phyloP scores from a whole-genome alignment of 1,140 invertebrate genomes.

The Phymastichus coffea region DNA sequence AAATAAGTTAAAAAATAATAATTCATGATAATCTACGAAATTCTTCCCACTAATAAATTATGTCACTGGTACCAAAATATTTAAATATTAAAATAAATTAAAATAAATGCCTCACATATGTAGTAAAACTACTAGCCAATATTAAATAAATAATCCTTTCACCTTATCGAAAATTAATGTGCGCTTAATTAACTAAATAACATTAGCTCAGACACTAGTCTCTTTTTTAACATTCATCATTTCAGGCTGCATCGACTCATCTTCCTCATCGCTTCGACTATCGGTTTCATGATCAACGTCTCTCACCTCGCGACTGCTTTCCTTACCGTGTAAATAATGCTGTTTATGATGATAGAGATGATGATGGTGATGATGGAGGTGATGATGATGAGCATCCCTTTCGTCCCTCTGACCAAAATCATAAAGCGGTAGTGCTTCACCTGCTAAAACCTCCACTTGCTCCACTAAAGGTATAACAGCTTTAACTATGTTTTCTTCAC shows the following conservation, averaged over 20 bases:
- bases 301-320: neutral
- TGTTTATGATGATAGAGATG: neutral
- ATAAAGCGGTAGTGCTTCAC: slow-evolving; percentile 8
- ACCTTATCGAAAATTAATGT: too few species aligned
- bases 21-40: too few species aligned
- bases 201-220: slow-evolving; percentile 54
- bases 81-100: too few species aligned
- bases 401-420: slow-evolving; percentile 12
- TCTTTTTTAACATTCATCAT: slow-evolving; percentile 44
- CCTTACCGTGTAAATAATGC: neutral
- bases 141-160: too few species aligned
- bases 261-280: slow-evolving; percentile 9
- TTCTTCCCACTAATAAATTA: too few species aligned
- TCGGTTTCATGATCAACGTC: slow-evolving; percentile 27
- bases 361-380: slow-evolving; percentile 3
- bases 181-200: too few species aligned
- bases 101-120: too few species aligned
- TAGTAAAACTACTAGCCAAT: too few species aligned
- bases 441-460: neutral
- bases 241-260: neutral
- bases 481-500: neutral
- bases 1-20: too few species aligned
- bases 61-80: too few species aligned
- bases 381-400: neutral
- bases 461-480: slow-evolving; percentile 10